These are phyloP conservation scores for Streptopelia turtur DNA, from an alignment of 2,797 vertebrate species.

Conservation along the genomic window DNA sequence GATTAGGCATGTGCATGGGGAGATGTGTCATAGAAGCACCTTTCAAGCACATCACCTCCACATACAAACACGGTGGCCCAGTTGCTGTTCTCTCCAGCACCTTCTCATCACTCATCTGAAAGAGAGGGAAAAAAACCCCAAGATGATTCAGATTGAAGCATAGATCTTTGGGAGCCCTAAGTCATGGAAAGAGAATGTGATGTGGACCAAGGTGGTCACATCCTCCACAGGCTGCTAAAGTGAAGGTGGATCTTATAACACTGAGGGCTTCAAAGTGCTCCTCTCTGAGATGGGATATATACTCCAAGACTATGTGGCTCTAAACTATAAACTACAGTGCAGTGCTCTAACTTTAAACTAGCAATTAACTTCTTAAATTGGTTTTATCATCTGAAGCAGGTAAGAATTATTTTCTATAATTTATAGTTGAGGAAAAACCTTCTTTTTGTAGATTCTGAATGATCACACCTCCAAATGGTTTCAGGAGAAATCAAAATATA, in stretches of 20 bases:
- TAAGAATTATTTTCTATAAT: not conserved
- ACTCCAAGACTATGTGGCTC: not conserved
- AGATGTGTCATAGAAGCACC: not conserved
- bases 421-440: not conserved
- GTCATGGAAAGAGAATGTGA: accelerated
- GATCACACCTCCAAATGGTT: not conserved
- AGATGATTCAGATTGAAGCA: not conserved
- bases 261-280: not conserved
- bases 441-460: not conserved
- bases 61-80: accelerated
- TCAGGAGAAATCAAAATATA: not conserved
- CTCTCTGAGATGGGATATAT: not conserved
- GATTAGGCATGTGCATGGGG: no score
- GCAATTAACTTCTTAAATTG: not conserved
- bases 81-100: not conserved
- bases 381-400: not conserved
- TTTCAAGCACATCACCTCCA: not conserved
- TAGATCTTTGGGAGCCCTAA: not conserved
- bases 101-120: not conserved
- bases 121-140: not conserved
- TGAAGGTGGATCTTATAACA: not conserved
- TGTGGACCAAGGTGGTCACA: not conserved
- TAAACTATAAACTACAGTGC: not conserved
- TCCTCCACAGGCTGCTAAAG: not conserved
- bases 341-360: not conserved